Evolutionary conservation across 2,797 vertebrate genomes (phyloP).

Genomic region (Smutsia temminckii): DNA sequence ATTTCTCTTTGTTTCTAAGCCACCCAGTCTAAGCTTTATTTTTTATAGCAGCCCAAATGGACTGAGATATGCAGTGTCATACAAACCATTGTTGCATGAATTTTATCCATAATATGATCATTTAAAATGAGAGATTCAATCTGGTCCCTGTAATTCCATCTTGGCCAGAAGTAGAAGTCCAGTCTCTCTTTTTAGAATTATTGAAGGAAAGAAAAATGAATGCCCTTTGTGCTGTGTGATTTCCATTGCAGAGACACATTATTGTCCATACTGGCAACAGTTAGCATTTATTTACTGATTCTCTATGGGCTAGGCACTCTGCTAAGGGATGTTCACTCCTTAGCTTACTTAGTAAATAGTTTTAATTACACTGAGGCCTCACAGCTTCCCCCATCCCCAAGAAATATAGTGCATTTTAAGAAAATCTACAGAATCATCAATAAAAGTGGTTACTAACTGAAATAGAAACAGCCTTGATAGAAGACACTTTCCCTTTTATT

Average conservation of each 20-base stretch:
- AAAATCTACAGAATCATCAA: background rate
- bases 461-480: background rate
- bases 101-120: background rate
- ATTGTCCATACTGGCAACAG: background rate
- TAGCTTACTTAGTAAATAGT: slow-evolving; percentile 27
- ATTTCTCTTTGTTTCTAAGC: background rate
- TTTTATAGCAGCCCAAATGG: background rate
- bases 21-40: background rate
- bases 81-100: background rate
- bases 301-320: background rate
- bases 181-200: background rate
- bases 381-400: background rate
- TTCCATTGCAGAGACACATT: background rate
- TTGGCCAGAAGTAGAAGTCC: background rate
- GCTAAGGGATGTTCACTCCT: background rate
- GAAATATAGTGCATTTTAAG: background rate
- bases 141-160: background rate
- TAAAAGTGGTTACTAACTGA: background rate
- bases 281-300: background rate
- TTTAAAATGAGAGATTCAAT: background rate
- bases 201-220: background rate
- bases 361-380: background rate
- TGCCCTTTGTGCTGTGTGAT: background rate
- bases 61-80: background rate
- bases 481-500: background rate